A percentile compares a stretch with the other conserved stretches of the same genome.
phyloP scores from a whole-genome alignment of 2,888 invertebrate genomes.

The Liopterus haemorrhoidalis region DNA sequence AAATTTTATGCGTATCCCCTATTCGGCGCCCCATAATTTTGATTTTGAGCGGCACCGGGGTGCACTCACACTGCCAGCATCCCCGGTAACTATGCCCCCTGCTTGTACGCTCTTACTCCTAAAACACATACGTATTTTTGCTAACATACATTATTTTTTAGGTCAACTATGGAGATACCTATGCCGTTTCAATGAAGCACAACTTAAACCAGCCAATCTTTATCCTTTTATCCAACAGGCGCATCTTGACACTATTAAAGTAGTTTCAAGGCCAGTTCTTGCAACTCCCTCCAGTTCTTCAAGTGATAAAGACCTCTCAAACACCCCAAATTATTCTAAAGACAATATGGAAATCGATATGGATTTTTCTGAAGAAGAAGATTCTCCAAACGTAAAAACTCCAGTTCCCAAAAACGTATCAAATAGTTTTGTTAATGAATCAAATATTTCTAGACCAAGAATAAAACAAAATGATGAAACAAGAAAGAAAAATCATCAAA shows the following conservation, averaged over 20 bases:
- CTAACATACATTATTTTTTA: constrained; percentile 42
- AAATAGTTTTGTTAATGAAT: not conserved
- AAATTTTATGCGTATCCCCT: too few relatives aligned
- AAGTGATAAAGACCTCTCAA: not conserved
- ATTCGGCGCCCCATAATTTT: too few relatives aligned
- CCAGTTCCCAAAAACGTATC: constrained; percentile 1
- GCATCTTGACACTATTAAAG: constrained; percentile 42
- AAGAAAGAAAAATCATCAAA: not conserved
- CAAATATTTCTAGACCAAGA: not conserved
- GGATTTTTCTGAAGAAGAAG: not conserved
- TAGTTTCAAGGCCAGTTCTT: not conserved
- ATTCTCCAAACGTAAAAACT: not conserved
- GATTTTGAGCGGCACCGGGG: too few relatives aligned
- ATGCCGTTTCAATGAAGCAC: constrained; percentile 45
- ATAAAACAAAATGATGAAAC: not conserved
- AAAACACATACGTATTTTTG: too few relatives aligned
- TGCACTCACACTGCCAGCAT: too few relatives aligned
- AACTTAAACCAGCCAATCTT: constrained; percentile 43
- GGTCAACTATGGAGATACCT: constrained; percentile 56
- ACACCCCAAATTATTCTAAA: constrained; percentile 1
- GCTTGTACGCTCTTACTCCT: too few relatives aligned
- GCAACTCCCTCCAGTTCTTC: not conserved
- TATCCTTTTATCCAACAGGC: constrained; percentile 50
- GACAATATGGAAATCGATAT: not conserved
- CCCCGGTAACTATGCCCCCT: too few relatives aligned